Evolutionary conservation across 2,888 invertebrate species (phyloP).

Genomic region (Sphecodes monilicornis): DNA sequence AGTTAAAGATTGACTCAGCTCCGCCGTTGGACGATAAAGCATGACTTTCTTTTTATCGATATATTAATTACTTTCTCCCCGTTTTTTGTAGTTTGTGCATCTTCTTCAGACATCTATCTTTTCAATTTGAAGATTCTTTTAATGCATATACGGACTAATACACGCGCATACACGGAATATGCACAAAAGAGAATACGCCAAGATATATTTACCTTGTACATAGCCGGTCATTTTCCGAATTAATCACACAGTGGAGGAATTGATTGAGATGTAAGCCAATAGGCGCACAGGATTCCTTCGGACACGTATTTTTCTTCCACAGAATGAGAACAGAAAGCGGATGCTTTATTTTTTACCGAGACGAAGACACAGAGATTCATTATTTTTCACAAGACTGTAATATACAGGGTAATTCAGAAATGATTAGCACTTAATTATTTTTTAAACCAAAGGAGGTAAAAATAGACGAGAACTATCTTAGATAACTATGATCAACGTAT

Average conservation of each 20-base stretch:
- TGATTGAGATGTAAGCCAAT: slow-evolving; percentile 38
- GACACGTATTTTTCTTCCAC: slow-evolving; percentile 17
- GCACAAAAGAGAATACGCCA: slow-evolving; percentile 26
- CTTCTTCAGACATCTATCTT: slow-evolving; percentile 1
- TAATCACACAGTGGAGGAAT: slow-evolving; percentile 23
- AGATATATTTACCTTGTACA: slow-evolving; percentile 23
- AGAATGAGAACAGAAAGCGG: neutral
- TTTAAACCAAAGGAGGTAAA: neutral
- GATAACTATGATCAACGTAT: neutral
- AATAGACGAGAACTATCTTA: neutral
- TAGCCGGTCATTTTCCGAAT: slow-evolving; percentile 24
- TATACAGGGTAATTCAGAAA: slow-evolving; percentile 9
- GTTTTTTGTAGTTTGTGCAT: neutral
- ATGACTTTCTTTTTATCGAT: neutral
- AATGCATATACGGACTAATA: neutral
- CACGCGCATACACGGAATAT: neutral
- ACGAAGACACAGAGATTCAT: slow-evolving; percentile 26
- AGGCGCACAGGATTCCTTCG: slow-evolving; percentile 16
- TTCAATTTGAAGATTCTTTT: neutral
- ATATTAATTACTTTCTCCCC: neutral
- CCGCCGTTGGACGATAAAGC: neutral
- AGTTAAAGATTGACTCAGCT: neutral
- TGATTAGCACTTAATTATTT: slow-evolving; percentile 1
- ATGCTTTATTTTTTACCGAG: slow-evolving; percentile 49
- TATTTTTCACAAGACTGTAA: slow-evolving; percentile 20